Evolutionary conservation across 2,888 invertebrate species (phyloP), one percentile per base, ranked within the genome.

Genomic region (Aspidapion aeneum): DNA sequence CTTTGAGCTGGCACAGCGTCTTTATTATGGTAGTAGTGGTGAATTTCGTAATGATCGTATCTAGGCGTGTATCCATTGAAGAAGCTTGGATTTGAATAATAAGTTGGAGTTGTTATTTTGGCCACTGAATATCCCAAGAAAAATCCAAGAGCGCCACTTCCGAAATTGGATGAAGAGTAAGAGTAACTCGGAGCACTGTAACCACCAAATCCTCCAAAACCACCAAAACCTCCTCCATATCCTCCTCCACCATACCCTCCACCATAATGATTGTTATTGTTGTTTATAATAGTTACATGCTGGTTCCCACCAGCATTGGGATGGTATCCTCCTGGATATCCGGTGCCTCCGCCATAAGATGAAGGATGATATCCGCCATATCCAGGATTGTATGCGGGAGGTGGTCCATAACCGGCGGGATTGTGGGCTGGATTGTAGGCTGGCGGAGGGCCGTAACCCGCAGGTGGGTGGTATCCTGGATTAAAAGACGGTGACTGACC

Each of bases 21-120:
- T 2, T 68, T 72, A 59, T 77, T 77, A 63, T 77, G 77, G 63
- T 79, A 74, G 65, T 79, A 79, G 66, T 80, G 79, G 62, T 79
- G 78, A 2, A 79, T 77, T 21, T 70, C 72, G 65, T 78, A 78
- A 58, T 75, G 75, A 60, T 75, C 75, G 63, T 76, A 76, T 48
- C 73, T 66, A 20, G 76, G 75, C 5, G 70, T 65, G 56, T 75
- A 74, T 9, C 73, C 73, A 60, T 70, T 54, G 48, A 58, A 65
- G 20, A 57, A 57, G 1, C 55, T n/a, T 1, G 60, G 21, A 49
- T 54, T 66, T 50, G 68, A 73, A n/a, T 71, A 68, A 61, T 65
- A 75, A 2, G 74, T 74, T 3, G 76, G 76, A 2, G 74, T 74
- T 21, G 72, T 74, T 3, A 76, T 16, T 66, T 70, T 71, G 3